These are phyloP conservation scores for Hydriomena furcata DNA, from an alignment of 2,888 invertebrate genomes.

Conservation along the genomic window DNA sequence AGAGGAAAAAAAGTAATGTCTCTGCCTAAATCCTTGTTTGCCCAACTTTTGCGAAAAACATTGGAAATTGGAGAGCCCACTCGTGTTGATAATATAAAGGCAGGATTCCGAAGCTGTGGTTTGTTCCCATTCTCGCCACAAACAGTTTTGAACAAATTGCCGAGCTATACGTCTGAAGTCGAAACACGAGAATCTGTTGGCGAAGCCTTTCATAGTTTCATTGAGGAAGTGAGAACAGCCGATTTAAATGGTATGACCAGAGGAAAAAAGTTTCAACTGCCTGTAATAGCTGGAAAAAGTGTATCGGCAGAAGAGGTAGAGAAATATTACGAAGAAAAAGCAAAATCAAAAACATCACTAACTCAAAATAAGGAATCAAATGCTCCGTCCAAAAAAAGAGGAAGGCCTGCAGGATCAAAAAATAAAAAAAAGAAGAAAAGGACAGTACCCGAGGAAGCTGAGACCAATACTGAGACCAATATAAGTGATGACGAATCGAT, in stretches of 20 bases:
- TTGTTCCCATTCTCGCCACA: slow-evolving; percentile 14
- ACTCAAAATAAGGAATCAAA: too few species aligned
- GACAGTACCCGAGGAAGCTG: slow-evolving; percentile 1
- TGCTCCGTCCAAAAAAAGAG: too few species aligned
- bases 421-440: too few species aligned
- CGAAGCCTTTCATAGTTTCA: slow-evolving; percentile 8
- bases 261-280: too few species aligned
- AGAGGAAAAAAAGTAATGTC: slow-evolving; percentile 18
- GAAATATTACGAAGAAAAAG: too few species aligned
- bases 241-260: too few species aligned
- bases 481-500: slow-evolving; percentile 3
- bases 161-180: slow-evolving; percentile 6
- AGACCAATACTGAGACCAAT: too few species aligned
- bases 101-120: slow-evolving; percentile 16
- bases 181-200: slow-evolving; percentile 9
- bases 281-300: too few species aligned
- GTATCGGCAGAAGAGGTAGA: too few species aligned
- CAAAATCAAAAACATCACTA: too few species aligned
- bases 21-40: slow-evolving; percentile 23
- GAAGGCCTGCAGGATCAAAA: too few species aligned
- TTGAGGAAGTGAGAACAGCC: slow-evolving; percentile 6
- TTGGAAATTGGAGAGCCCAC: not conserved
- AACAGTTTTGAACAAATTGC: slow-evolving; percentile 3
- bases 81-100: slow-evolving; percentile 11
- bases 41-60: slow-evolving; percentile 1